Percentiles rank a stretch among this genome's conserved stretches.
These are phyloP conservation scores for Calyptommatus sinebrachiatus DNA, from an alignment of 2,113 vertebrate genomes.

Conservation along the genomic window DNA sequence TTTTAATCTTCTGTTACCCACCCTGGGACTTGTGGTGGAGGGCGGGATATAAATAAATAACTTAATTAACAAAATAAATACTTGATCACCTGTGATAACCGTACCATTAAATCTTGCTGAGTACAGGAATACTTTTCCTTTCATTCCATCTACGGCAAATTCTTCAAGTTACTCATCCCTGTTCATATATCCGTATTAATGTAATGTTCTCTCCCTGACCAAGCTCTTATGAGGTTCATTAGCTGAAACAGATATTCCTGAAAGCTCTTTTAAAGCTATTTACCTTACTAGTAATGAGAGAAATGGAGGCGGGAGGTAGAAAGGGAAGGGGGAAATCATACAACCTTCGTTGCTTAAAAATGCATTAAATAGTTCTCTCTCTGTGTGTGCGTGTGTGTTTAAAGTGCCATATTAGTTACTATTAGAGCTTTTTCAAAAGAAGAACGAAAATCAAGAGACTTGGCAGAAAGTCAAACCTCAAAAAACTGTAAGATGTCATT, in stretches of 20 bases:
- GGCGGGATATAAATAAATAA: too few species aligned
- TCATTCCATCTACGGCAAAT: not conserved
- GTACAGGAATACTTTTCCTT: not conserved
- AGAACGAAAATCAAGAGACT: slow-evolving; percentile 14
- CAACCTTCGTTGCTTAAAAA: slow-evolving; percentile 16
- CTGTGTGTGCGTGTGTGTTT: not conserved
- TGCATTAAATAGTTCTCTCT: not conserved
- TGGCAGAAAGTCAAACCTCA: slow-evolving; percentile 44
- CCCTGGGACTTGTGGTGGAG: too few species aligned
- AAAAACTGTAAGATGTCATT: slow-evolving; percentile 17
- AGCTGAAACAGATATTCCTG: not conserved
- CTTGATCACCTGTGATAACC: not conserved
- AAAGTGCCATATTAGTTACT: slow-evolving; percentile 23
- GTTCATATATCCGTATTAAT: not conserved
- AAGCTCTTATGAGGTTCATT: not conserved
- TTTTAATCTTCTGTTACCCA: too few species aligned
- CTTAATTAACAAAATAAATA: too few species aligned
- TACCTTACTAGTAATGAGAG: slow-evolving; percentile 33
- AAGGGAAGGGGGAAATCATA: not conserved
- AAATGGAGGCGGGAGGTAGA: not conserved
- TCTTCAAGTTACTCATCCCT: not conserved
- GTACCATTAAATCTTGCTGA: not conserved
- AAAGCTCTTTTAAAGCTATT: not conserved
- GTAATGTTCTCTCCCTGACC: not conserved
- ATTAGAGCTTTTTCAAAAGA: slow-evolving; percentile 12